Percentiles rank a stretch among this genome's conserved stretches.
Conservation (phyloP, 2,113 vertebrate species). For the Neolamprologus variostigma region DNA sequence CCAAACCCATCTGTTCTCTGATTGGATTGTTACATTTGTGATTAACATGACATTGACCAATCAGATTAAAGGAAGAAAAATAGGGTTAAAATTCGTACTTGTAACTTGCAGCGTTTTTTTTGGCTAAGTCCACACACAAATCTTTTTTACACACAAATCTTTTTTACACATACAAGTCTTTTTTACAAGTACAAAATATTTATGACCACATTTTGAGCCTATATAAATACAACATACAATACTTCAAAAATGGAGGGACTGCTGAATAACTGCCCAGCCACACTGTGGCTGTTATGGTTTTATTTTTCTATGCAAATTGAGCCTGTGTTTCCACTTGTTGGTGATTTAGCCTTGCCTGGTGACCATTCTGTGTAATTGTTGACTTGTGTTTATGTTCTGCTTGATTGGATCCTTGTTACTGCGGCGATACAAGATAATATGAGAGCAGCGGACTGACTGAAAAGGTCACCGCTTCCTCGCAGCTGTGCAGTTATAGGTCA, state of each 20-base stretch:
- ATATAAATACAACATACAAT: too few species aligned
- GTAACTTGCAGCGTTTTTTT: too few species aligned
- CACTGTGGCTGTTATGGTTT: background rate
- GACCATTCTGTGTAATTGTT: conserved; percentile 15
- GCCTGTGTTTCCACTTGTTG: background rate
- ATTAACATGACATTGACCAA: too few species aligned
- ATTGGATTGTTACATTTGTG: too few species aligned
- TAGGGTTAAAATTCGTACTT: too few species aligned
- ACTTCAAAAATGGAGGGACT: background rate
- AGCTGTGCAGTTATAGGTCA: conserved; percentile 49
- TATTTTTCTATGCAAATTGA: conserved; percentile 10
- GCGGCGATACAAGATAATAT: conserved; percentile 28
- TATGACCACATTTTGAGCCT: too few species aligned
- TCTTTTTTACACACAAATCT: too few species aligned
- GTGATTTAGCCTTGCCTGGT: background rate
- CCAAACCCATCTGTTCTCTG: too few species aligned
- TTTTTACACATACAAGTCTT: too few species aligned
- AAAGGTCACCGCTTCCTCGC: conserved; percentile 61
- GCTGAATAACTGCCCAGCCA: background rate
- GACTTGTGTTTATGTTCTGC: conserved; percentile 24
- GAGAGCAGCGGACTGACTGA: background rate
- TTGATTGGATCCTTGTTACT: conserved; percentile 4
- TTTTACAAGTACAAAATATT: too few species aligned
- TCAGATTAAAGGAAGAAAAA: too few species aligned
- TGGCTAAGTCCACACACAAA: too few species aligned